A percentile compares a stretch with the other conserved stretches of the same genome.
These are phyloP conservation scores for Ptychoptera albimana DNA, from an alignment of 2,888 invertebrate genomes.

Conservation along the genomic window DNA sequence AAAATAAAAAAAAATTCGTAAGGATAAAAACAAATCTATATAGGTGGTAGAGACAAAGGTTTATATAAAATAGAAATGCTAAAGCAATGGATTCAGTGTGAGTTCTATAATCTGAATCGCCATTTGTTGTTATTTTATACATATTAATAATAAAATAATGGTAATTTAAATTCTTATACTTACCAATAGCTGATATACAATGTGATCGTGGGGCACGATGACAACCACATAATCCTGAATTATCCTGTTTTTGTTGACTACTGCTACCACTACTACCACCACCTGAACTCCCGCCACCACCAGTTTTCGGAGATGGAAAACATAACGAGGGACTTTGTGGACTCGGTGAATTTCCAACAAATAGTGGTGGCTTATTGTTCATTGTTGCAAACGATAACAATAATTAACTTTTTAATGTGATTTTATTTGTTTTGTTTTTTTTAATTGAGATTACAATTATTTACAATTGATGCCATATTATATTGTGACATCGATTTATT, in stretches of 20 bases:
- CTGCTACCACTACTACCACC: constrained; percentile 5
- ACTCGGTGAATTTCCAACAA: constrained; percentile 15
- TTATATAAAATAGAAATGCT: background rate
- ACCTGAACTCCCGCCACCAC: background rate
- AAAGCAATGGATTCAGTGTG: background rate
- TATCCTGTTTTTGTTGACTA: constrained; percentile 16
- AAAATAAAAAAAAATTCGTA: no score
- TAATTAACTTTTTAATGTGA: no score
- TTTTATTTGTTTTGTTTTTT: no score
- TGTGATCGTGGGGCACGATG: constrained; percentile 30
- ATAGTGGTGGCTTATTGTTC: constrained; percentile 27
- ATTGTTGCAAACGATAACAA: constrained; percentile 13
- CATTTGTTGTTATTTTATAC: no score
- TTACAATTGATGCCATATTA: no score
- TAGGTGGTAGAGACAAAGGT: background rate
- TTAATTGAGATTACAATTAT: no score
- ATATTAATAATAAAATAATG: background rate
- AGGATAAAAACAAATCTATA: background rate
- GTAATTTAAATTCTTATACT: constrained; percentile 10
- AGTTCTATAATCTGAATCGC: no score
- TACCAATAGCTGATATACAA: constrained; percentile 31
- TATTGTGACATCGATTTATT: no score
- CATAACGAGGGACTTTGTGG: constrained; percentile 17
- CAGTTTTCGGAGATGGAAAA: constrained; percentile 16
- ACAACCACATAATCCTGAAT: constrained; percentile 26